A percentile compares a stretch with the other conserved stretches of the same genome.
These are phyloP conservation scores for Cyanocitta stelleri DNA, from an alignment of 2,113 vertebrate species.

Conservation along the genomic window DNA sequence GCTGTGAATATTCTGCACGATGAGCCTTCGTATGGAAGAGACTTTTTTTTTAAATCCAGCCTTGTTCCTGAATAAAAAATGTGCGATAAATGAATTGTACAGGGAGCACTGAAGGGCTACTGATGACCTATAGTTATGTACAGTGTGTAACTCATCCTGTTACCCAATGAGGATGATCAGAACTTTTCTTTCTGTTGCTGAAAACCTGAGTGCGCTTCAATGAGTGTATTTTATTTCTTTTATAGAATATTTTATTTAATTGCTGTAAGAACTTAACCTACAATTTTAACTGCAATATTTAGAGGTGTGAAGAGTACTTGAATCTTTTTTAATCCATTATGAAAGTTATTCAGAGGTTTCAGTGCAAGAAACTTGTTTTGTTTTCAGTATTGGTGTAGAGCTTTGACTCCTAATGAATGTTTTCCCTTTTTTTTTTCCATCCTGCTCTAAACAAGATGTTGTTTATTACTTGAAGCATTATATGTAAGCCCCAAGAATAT, in stretches of 20 bases:
- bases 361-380: slow-evolving; percentile 6
- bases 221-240: neutral
- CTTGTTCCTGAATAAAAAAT: slow-evolving; percentile 29
- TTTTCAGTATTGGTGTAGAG: slow-evolving; percentile 17
- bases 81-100: neutral
- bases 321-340: slow-evolving; percentile 12
- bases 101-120: neutral
- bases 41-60: neutral
- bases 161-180: neutral
- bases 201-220: neutral
- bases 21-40: neutral
- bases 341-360: slow-evolving; percentile 24
- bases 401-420: slow-evolving; percentile 71
- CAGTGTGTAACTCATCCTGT: neutral
- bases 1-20: slow-evolving; percentile 51
- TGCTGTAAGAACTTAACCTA: slow-evolving; percentile 10
- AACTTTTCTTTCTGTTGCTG: neutral
- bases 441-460: slow-evolving; percentile 77
- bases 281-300: slow-evolving; percentile 15
- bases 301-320: neutral
- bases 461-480: slow-evolving; percentile 80
- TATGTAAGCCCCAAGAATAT: slow-evolving; percentile 77
- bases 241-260: slow-evolving; percentile 23
- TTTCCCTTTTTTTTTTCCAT: slow-evolving; percentile 30
- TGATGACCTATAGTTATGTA: neutral